phyloP scores from a whole-genome alignment of 1,140 invertebrate genomes.

The Nephila pilipes region DNA sequence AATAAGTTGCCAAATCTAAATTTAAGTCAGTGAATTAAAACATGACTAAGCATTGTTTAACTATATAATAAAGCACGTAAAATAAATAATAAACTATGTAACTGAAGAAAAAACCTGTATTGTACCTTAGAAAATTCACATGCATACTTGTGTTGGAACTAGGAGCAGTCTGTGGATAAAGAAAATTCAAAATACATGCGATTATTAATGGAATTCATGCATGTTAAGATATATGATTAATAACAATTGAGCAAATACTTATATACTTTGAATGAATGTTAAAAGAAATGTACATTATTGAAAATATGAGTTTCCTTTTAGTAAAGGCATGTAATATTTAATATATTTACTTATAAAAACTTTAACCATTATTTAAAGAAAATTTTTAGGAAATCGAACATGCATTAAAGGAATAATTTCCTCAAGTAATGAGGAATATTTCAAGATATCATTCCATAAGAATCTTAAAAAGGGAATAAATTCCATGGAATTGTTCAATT shows the following conservation, averaged over 20 bases:
- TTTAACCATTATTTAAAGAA: background rate
- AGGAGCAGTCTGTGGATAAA: conserved; percentile 63
- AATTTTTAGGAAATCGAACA: background rate
- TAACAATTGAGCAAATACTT: background rate
- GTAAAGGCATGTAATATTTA: background rate
- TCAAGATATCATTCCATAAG: background rate
- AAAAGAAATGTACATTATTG: conserved; percentile 11
- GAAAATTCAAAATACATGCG: conserved; percentile 66
- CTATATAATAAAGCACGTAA: conserved; percentile 20
- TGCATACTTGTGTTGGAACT: conserved; percentile 51
- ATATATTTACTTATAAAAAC: background rate
- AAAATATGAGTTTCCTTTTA: background rate
- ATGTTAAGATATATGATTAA: conserved; percentile 41
- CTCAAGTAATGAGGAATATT: background rate
- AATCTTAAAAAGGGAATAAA: background rate
- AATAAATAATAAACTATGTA: background rate
- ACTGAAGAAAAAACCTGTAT: conserved; percentile 37
- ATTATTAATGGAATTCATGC: conserved; percentile 55
- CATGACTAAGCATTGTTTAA: conserved; percentile 14
- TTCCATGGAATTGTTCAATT: conserved; percentile 13
- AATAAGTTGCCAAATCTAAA: background rate
- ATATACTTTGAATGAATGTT: conserved; percentile 45
- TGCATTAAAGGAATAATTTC: background rate
- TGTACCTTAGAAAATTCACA: conserved; percentile 69
- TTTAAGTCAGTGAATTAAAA: background rate